These are phyloP conservation scores for Nanger granti DNA, from an alignment of 2,113 vertebrate species.

Conservation along the genomic window DNA sequence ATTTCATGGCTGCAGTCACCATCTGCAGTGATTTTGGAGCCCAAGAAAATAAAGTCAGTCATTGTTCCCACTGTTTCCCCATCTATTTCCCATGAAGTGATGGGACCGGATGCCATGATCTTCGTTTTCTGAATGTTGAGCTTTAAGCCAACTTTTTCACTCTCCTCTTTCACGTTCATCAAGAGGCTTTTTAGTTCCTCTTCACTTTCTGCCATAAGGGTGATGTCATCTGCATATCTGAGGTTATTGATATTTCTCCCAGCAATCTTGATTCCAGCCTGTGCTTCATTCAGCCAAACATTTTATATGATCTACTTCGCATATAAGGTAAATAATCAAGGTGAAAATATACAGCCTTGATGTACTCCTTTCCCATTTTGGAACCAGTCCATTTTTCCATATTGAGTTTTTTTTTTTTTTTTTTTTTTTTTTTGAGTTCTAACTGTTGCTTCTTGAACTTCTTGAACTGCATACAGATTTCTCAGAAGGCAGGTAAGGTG, in stretches of 20 bases:
- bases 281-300: background rate
- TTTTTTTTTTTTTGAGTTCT: too few relatives aligned
- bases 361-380: background rate
- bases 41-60: background rate
- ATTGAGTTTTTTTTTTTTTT: too few relatives aligned
- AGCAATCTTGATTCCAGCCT: background rate
- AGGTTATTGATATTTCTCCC: background rate
- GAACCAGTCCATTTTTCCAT: background rate
- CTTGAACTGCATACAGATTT: background rate
- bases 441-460: background rate
- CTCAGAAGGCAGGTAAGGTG: background rate
- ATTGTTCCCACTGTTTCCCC: background rate
- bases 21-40: background rate
- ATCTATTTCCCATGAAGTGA: background rate
- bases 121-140: background rate
- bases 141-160: background rate
- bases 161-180: background rate
- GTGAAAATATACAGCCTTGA: background rate
- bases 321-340: background rate
- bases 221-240: background rate
- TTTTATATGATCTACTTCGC: accelerated
- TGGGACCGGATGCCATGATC: background rate
- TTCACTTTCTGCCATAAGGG: background rate
- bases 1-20: background rate
- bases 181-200: background rate